phyloP scores from a whole-genome alignment of 2,797 vertebrate species.

The Chromobotia macracanthus region DNA sequence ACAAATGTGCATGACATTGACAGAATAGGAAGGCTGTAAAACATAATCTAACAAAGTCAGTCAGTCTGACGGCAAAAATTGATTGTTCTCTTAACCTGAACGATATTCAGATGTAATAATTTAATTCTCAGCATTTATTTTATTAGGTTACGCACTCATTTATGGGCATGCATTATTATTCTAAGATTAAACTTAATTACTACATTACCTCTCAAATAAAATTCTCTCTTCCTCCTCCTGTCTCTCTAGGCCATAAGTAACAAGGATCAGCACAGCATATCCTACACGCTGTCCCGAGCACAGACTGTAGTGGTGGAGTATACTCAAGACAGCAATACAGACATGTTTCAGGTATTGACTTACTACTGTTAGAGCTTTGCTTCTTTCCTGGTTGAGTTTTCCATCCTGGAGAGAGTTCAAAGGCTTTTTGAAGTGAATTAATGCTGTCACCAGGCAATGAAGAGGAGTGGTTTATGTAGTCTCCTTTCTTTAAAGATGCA shows the following conservation, averaged over 20 bases:
- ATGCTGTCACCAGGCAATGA: conserved; percentile 23
- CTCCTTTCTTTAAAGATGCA: no score
- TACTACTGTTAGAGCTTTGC: background rate
- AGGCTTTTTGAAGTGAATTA: background rate
- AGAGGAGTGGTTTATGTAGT: background rate
- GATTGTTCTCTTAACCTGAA: no score
- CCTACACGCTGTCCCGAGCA: conserved; percentile 92
- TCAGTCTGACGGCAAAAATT: no score
- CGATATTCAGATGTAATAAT: no score
- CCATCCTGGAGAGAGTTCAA: background rate
- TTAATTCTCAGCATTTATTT: no score
- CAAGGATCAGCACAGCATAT: conserved; percentile 99
- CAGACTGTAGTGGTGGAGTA: conserved; percentile 99
- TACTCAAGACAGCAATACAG: conserved; percentile 94
- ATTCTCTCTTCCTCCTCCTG: conserved; percentile 28
- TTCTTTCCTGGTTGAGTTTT: background rate
- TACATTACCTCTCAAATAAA: background rate
- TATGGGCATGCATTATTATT: background rate
- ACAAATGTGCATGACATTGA: background rate
- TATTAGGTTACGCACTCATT: background rate
- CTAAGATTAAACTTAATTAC: background rate
- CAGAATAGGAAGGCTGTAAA: no score
- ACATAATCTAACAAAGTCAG: no score
- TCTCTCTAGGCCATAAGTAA: conserved; percentile 93
- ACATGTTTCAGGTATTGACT: conserved; percentile 95